Evolutionary conservation across 2,797 vertebrate genomes (phyloP).

Genomic region (Cryptoblepharus egeriae): DNA sequence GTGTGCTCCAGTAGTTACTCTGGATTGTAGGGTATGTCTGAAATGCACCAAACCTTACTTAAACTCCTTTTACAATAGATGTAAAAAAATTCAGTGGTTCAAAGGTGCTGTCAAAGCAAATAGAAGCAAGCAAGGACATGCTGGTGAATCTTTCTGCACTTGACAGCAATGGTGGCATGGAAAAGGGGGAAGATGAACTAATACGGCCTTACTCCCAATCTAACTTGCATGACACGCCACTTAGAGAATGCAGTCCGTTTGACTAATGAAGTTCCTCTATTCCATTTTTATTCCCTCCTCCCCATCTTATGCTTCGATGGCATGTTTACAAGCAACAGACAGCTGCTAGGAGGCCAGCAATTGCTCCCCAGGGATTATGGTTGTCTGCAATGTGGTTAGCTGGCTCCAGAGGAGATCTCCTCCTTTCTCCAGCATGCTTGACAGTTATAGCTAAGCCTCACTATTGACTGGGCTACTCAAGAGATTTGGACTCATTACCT

Average conservation of each 20-base stretch:
- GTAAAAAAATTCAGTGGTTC: not conserved
- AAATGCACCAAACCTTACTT: not conserved
- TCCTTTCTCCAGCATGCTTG: not conserved
- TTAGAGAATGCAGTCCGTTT: not conserved
- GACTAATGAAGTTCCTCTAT: not conserved
- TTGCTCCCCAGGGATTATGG: not conserved
- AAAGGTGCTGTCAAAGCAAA: not conserved
- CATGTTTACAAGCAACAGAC: conserved; percentile 22
- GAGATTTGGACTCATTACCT: conserved; percentile 3
- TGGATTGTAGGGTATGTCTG: too few species aligned
- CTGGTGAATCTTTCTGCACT: not conserved
- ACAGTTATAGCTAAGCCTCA: conserved; percentile 12
- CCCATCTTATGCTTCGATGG: not conserved
- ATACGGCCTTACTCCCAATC: not conserved
- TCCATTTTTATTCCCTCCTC: conserved; percentile 1
- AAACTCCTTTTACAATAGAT: not conserved
- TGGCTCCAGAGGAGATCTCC: not conserved
- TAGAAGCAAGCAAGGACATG: not conserved
- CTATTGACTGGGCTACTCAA: not conserved
- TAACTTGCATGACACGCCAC: conserved; percentile 15
- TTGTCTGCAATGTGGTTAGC: not conserved
- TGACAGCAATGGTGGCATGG: not conserved
- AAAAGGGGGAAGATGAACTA: not conserved
- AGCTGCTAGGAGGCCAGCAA: conserved; percentile 31
- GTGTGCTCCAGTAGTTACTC: too few species aligned